Conservation (phyloP, 2,113 vertebrate genomes). For the Semicossyphus pulcher region DNA sequence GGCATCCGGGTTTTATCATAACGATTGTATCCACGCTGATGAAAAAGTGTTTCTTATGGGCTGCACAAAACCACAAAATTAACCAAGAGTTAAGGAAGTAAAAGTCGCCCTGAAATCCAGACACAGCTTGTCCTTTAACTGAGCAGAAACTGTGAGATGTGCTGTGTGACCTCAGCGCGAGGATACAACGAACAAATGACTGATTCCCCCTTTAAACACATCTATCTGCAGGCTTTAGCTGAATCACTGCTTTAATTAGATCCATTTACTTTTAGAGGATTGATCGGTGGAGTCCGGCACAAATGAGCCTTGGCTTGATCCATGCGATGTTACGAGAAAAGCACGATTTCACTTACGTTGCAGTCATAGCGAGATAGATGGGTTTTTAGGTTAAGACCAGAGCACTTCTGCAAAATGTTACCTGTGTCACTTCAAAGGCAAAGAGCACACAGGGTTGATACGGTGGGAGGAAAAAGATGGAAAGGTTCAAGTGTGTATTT, state of each 20-base stretch:
- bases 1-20: constrained; percentile 34
- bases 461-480: background rate
- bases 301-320: constrained; percentile 59
- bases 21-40: constrained; percentile 20
- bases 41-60: background rate
- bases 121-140: background rate
- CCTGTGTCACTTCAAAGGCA: background rate
- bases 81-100: background rate
- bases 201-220: constrained; percentile 33
- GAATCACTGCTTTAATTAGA: constrained; percentile 58
- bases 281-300: constrained; percentile 44
- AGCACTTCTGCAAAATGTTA: constrained; percentile 14
- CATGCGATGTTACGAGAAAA: constrained; percentile 30
- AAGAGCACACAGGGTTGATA: background rate
- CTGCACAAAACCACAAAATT: background rate
- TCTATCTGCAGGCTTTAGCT: constrained; percentile 34
- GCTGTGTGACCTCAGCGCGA: constrained; percentile 5
- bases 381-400: constrained; percentile 5
- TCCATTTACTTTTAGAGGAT: constrained; percentile 51
- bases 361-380: constrained; percentile 27
- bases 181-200: constrained; percentile 11
- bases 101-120: background rate
- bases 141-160: constrained; percentile 3
- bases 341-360: constrained; percentile 25
- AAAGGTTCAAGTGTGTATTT: background rate